Conservation (phyloP, 2,797 vertebrate species). For the Spatula clypeata region DNA sequence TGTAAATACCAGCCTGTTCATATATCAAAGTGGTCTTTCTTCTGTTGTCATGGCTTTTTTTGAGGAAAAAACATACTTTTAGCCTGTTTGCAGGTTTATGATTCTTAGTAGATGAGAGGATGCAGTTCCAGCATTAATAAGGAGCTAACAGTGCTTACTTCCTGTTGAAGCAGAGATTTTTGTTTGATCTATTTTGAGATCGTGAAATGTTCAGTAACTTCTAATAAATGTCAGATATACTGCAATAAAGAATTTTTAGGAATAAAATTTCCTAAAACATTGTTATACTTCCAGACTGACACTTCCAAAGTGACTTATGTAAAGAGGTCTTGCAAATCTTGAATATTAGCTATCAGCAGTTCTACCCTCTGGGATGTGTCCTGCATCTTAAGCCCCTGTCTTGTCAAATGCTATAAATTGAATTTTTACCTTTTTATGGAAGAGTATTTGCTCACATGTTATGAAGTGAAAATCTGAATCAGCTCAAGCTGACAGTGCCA, state of each 20-base stretch:
- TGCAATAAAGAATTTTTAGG: background rate
- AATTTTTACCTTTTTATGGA: background rate
- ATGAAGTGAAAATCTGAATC: background rate
- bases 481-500: background rate
- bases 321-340: background rate
- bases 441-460: background rate
- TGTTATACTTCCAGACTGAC: background rate
- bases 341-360: background rate
- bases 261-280: background rate
- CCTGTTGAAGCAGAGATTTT: background rate
- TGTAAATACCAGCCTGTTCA: conserved; percentile 10
- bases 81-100: background rate
- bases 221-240: background rate
- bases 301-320: background rate
- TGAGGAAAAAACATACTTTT: background rate
- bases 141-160: background rate
- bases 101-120: background rate
- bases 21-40: background rate
- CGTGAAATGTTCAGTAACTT: background rate
- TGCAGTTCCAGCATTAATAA: background rate
- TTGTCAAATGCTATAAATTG: background rate
- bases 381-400: background rate
- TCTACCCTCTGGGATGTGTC: background rate
- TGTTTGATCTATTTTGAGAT: background rate
- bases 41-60: background rate